Evolutionary conservation across 2,888 invertebrate species (phyloP).

Genomic region (Leucozona laternaria): DNA sequence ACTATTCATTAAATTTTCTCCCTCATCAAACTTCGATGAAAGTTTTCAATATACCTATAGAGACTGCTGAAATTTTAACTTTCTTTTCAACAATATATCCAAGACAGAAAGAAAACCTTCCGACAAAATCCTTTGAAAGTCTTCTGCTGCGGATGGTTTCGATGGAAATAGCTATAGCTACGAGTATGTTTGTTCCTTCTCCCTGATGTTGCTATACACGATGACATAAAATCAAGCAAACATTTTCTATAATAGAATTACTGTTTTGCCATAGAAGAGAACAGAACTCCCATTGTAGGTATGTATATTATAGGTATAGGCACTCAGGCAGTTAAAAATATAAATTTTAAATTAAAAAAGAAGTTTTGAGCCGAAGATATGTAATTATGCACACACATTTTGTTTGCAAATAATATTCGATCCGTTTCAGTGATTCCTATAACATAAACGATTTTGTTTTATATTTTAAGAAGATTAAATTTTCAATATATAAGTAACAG

Average conservation of each 20-base stretch:
- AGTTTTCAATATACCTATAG: constrained; percentile 45
- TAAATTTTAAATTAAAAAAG: too few relatives aligned
- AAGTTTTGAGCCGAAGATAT: too few relatives aligned
- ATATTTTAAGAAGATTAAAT: too few relatives aligned
- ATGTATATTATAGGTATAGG: too few relatives aligned
- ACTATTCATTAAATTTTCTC: constrained; percentile 64
- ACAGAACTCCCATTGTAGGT: background rate
- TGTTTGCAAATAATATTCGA: too few relatives aligned
- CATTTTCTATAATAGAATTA: background rate
- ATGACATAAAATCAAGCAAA: background rate
- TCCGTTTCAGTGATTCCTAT: too few relatives aligned
- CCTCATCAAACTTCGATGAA: constrained; percentile 65
- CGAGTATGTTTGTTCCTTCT: background rate
- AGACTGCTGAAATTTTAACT: constrained; percentile 28
- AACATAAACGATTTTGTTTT: too few relatives aligned
- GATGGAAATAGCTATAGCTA: too few relatives aligned
- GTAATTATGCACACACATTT: too few relatives aligned
- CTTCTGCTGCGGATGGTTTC: background rate
- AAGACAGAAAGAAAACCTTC: background rate
- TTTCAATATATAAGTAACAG: too few relatives aligned
- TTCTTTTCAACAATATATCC: background rate
- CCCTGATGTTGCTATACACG: background rate
- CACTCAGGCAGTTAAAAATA: too few relatives aligned
- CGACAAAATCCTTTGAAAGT: constrained; percentile 11
- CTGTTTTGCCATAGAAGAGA: background rate